Percentiles rank a stretch among this genome's conserved stretches.
phyloP scores from a whole-genome alignment of 35 echinoderm and acorn worm species.

The Heliocidaris tuberculata region DNA sequence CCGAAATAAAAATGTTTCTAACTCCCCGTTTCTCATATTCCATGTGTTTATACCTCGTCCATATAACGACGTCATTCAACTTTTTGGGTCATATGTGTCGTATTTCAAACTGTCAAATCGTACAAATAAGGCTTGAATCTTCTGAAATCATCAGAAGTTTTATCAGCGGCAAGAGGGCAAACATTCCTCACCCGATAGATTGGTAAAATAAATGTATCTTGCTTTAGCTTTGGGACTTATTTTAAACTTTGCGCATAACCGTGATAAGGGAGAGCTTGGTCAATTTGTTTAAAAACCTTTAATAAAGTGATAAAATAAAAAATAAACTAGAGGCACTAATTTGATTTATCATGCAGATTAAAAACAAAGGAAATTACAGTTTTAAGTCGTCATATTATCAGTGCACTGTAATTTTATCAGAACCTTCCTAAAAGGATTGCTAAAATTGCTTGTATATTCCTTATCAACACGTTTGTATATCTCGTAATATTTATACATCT shows the following conservation, averaged over 20 bases:
- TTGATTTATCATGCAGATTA: too few relatives aligned
- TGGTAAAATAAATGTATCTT: not conserved
- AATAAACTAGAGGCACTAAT: too few relatives aligned
- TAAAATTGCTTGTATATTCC: too few relatives aligned
- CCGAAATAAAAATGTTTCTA: not conserved
- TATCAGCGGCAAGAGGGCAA: not conserved
- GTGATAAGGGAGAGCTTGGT: not conserved
- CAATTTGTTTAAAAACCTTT: not conserved
- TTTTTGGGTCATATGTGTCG: not conserved
- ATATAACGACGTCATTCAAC: not conserved
- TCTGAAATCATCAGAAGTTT: not conserved
- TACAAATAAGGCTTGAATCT: not conserved
- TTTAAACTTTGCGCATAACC: not conserved
- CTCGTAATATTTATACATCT: too few relatives aligned
- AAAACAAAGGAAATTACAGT: too few relatives aligned
- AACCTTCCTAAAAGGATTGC: too few relatives aligned
- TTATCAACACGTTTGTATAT: too few relatives aligned
- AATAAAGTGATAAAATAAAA: too few relatives aligned
- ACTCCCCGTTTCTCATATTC: not conserved
- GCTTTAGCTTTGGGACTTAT: not conserved
- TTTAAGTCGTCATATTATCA: too few relatives aligned
- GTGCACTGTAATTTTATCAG: too few relatives aligned
- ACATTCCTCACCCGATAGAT: not conserved
- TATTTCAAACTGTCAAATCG: constrained; percentile 4
- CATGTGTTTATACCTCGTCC: not conserved